Base-by-base conservation (phyloP, 1,140 invertebrate genomes). In the Acromyrmex echinatior region DNA sequence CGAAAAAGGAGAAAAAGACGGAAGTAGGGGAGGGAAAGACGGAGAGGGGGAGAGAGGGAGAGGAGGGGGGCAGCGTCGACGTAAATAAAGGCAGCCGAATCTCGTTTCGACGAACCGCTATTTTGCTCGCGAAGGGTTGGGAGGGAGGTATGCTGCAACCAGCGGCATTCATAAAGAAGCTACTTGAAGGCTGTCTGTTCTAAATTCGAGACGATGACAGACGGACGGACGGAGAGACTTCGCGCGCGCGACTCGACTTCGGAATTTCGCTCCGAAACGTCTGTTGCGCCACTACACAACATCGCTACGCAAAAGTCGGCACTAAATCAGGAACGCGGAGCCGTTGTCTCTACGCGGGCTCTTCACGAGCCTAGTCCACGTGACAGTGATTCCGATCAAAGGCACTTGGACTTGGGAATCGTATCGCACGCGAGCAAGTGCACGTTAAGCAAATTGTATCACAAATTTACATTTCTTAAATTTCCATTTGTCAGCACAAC, bases 101-200 rank as follows among this genome's bases (percentile, higher is more conserved):
- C 45, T 79, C 60, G 51, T 86, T 90, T 86, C 71, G 86, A 66
- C 76, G 76, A 90, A 84, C 58, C 49, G 74, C 68, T 86, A 77
- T 90, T 85, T 90, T 74, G 56, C 60, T 58, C 39, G 71, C 81
- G 58, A 88, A 85, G 87, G 78, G 62, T 86, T 28, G 86, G 56
- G n/a, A 4, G 1, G 4, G 4, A 9, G 39, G 39, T 9, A 45
- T 60, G 77, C 71, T 53, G 82, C 77, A 77, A 86, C 60, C 49
- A 53, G 60, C 51, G 25, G 49, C 31, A 78, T 80, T 88, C 79
- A 79, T 86, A 86, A 91, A 86, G 87, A 82, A 63, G 63, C 39
- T 28, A 60, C 70, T 88, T 63, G 81, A 88, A 90, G 82, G 89
- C 58, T 90, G 86, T 88, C 86, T 82, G 86, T 90, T 88, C 89